These are phyloP conservation scores for Falco berigora DNA, from an alignment of 2,797 vertebrate species.

Conservation along the genomic window DNA sequence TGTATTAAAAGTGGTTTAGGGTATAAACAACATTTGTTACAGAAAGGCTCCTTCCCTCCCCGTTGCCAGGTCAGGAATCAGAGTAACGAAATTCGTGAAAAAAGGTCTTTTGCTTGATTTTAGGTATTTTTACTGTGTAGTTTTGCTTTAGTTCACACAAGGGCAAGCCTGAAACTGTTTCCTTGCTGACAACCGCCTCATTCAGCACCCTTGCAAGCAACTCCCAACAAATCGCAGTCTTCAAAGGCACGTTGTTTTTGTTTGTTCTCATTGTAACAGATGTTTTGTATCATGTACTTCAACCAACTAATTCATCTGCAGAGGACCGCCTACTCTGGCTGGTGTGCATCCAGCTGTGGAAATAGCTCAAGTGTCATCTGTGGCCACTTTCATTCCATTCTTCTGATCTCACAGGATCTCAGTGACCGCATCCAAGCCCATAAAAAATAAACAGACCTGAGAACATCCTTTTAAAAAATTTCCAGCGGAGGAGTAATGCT, in stretches of 20 bases:
- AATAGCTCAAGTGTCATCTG: slow-evolving; percentile 71
- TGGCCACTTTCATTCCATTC: slow-evolving; percentile 69
- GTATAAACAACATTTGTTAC: slow-evolving; percentile 11
- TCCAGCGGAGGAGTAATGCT: slow-evolving; percentile 52
- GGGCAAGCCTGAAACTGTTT: slow-evolving; percentile 50
- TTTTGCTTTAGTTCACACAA: slow-evolving; percentile 56
- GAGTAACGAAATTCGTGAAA: not conserved
- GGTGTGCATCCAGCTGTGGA: slow-evolving; percentile 74
- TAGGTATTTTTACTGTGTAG: slow-evolving; percentile 22
- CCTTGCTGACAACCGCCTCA: slow-evolving; percentile 35
- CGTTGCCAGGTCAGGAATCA: not conserved
- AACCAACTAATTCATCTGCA: slow-evolving; percentile 66
- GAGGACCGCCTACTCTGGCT: slow-evolving; percentile 66
- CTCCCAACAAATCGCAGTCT: slow-evolving; percentile 58
- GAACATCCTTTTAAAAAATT: slow-evolving; percentile 69
- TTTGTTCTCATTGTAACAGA: slow-evolving; percentile 69
- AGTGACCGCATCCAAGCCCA: slow-evolving; percentile 67
- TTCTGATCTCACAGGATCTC: slow-evolving; percentile 71
- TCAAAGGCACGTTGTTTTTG: slow-evolving; percentile 71
- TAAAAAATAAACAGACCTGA: slow-evolving; percentile 69
- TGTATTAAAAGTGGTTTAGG: slow-evolving; percentile 14
- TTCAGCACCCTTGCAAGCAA: slow-evolving; percentile 33
- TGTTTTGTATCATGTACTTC: slow-evolving; percentile 74
- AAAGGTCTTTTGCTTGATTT: not conserved
- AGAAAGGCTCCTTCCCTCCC: not conserved